Evolutionary conservation across 1,140 invertebrate genomes (phyloP).

Genomic region (Pinna nobilis): DNA sequence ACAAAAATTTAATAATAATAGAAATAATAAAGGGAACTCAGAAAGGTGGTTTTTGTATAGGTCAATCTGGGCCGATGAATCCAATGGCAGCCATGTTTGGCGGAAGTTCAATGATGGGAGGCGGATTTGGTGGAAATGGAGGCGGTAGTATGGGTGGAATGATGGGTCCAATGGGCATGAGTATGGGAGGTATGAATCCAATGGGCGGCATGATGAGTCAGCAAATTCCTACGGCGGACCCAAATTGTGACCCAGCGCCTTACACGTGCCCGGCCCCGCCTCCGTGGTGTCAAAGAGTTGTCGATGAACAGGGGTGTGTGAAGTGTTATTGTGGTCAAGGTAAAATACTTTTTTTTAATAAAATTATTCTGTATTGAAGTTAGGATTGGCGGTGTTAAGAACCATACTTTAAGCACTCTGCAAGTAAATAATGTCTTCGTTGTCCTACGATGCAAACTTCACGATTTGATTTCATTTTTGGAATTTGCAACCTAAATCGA

Average conservation of each 20-base stretch:
- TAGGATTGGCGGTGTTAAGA: no score
- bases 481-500: no score
- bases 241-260: constrained; percentile 32
- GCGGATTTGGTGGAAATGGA: not conserved
- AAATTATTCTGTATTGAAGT: not conserved
- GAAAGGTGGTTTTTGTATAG: not conserved
- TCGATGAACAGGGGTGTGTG: constrained; percentile 27
- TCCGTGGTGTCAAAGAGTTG: constrained; percentile 39
- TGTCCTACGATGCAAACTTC: no score
- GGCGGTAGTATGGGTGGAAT: constrained; percentile 20
- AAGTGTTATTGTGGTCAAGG: constrained; percentile 38
- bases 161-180: constrained; percentile 9
- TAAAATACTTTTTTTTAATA: not conserved
- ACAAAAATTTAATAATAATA: not conserved
- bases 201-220: not conserved
- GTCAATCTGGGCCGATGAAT: constrained; percentile 37
- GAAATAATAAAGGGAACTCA: not conserved
- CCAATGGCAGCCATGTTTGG: constrained; percentile 40
- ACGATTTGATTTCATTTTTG: no score
- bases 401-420: no score
- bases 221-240: constrained; percentile 6
- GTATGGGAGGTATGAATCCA: constrained; percentile 9
- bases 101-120: not conserved
- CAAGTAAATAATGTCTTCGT: no score
- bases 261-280: constrained; percentile 40